Base-by-base conservation (phyloP, 2,888 invertebrate genomes). In the Standfussiana lucernea region DNA sequence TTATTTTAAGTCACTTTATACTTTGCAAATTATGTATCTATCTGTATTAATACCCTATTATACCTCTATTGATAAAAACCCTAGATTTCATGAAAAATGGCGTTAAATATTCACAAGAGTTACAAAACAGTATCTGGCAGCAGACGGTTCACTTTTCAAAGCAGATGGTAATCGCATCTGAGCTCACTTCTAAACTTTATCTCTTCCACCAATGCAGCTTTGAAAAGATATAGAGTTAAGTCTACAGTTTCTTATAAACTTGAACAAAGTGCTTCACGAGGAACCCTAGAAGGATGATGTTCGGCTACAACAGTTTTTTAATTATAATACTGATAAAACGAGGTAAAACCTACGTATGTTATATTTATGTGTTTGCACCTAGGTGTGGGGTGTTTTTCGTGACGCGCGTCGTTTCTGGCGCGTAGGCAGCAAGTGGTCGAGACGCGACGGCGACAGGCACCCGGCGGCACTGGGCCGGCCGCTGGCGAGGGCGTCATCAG, bases 351-450 rank as follows among this genome's bases (percentile, higher is more conserved):
- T 7, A 28, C 35, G 11, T 7, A 28, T 28, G 11, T 62, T 35
- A 2, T 62, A 37, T 2, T 62, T 37, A 7, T 64, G n/a, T 66
- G 45, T 64, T 50, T n/a, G 68, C 28, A 11, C 79, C 82, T 91
- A 98, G 98, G 98, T 98, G 2, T 97, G 97, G 96, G 97, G 97
- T 15, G 98, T 98, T 7, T 98, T 98, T 91, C 97, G 97, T n/a
- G 98, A 98, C 90, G 97, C 97, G 0, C 98, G 98, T 76, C 97
- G 98, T 2, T 98, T 98, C 92, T 98, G 98, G 98, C 97, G 98
- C 15, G 97, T 98, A 4, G 97, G 98, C 89, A 97, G 95, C 90
- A 98, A 98, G 92, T 98, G 97, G 93, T 97, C 98, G 37, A 97
- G 97, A 72, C 93, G 91, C 7, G 93, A 95, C 40, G 93, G 97